Evolutionary conservation across 2,888 invertebrate genomes (phyloP).

Genomic region (Drosophila acutilabella): DNA sequence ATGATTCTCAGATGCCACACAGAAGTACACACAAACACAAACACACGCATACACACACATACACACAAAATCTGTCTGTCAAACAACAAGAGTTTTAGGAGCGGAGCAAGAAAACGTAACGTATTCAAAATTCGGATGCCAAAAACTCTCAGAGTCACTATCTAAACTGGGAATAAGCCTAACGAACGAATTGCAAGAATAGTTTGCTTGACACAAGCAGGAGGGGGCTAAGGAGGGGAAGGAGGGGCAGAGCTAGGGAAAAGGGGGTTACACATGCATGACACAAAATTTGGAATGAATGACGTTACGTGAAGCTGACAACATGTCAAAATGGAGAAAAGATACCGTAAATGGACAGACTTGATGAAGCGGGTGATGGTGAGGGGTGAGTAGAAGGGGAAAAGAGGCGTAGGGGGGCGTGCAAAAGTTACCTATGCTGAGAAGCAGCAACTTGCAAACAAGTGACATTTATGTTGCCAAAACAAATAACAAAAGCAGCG

Average conservation of each 20-base stretch:
- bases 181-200: slow-evolving; percentile 20
- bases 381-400: background rate
- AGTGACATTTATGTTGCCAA: slow-evolving; percentile 80
- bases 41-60: background rate
- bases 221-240: background rate
- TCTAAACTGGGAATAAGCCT: slow-evolving; percentile 44
- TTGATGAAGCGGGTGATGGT: slow-evolving; percentile 5
- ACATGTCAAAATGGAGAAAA: slow-evolving; percentile 78
- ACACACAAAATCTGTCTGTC: slow-evolving; percentile 6
- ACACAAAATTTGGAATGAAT: slow-evolving; percentile 74
- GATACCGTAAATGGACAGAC: slow-evolving; percentile 71
- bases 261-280: slow-evolving; percentile 55
- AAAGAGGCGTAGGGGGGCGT: background rate
- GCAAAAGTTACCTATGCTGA: slow-evolving; percentile 44
- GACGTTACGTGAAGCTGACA: slow-evolving; percentile 78
- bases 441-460: slow-evolving; percentile 64
- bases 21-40: background rate
- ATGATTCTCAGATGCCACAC: slow-evolving; percentile 34
- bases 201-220: slow-evolving; percentile 5
- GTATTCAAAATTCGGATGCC: slow-evolving; percentile 44
- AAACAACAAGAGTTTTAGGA: slow-evolving; percentile 5
- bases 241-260: background rate
- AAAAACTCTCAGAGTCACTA: slow-evolving; percentile 27
- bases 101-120: slow-evolving; percentile 19
- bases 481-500: slow-evolving; percentile 73